A percentile compares a stretch with the other conserved stretches of the same genome.
Conservation (phyloP, 1,140 invertebrate genomes). For the Scaptomyza hsui region DNA sequence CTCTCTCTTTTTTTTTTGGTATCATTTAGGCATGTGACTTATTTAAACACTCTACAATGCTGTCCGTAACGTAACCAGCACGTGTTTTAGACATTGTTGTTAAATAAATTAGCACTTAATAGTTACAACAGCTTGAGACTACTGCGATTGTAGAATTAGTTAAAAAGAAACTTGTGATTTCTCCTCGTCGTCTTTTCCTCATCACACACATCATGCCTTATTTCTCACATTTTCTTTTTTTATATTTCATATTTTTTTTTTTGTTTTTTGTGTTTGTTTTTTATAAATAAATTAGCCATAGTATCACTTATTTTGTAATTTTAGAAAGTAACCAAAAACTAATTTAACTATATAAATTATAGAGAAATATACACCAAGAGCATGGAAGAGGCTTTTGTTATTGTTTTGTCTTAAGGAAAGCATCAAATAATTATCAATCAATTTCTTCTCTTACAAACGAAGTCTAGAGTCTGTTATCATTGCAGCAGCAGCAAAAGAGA, state of each 20-base stretch:
- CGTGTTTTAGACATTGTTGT: slow-evolving; percentile 25
- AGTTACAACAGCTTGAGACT: slow-evolving; percentile 57
- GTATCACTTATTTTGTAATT: slow-evolving; percentile 82
- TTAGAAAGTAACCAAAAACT: slow-evolving; percentile 77
- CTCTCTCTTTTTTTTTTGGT: slow-evolving; percentile 34
- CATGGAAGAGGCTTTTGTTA: slow-evolving; percentile 66
- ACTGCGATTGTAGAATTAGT: slow-evolving; percentile 61
- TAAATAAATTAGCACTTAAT: slow-evolving; percentile 80
- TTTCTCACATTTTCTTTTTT: slow-evolving; percentile 39
- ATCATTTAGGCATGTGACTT: slow-evolving; percentile 26
- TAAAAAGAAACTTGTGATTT: slow-evolving; percentile 52
- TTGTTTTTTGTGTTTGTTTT: slow-evolving; percentile 32
- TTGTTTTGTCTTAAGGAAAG: slow-evolving; percentile 59
- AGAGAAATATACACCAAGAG: slow-evolving; percentile 66
- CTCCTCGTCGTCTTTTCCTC: slow-evolving; percentile 14
- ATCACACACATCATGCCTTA: slow-evolving; percentile 19
- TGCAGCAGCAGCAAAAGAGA: slow-evolving; percentile 40
- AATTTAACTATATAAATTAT: slow-evolving; percentile 78
- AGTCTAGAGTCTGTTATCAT: slow-evolving; percentile 9
- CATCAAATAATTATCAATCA: slow-evolving; percentile 24
- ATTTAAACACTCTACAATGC: slow-evolving; percentile 22
- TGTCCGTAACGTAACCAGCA: slow-evolving; percentile 46
- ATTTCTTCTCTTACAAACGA: neutral
- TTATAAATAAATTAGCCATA: slow-evolving; percentile 82
- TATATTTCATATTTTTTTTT: slow-evolving; percentile 36